phyloP scores from a whole-genome alignment of 2,888 invertebrate species.

The Meiosimyza decipiens region DNA sequence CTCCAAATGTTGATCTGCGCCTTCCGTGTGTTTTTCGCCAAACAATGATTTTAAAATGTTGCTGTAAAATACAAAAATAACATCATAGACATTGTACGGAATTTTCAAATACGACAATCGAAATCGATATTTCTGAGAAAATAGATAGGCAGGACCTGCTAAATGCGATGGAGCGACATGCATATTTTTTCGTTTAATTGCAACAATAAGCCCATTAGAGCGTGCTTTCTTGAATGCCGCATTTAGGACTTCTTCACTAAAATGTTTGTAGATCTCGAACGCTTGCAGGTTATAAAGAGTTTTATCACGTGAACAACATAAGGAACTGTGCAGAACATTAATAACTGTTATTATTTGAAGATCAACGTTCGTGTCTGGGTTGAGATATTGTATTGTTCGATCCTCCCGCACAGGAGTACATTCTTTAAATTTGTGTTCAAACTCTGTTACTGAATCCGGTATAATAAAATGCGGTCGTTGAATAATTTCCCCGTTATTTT shows the following conservation, averaged over 20 bases:
- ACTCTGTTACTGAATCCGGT: constrained; percentile 62
- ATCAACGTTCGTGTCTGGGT: constrained; percentile 55
- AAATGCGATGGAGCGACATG: constrained; percentile 51
- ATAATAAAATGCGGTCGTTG: constrained; percentile 50
- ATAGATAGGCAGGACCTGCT: constrained; percentile 62
- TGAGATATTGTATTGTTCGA: constrained; percentile 49
- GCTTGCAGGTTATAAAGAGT: constrained; percentile 75
- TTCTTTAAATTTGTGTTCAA: constrained; percentile 52
- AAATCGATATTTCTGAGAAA: constrained; percentile 66
- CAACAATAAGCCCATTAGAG: constrained; percentile 71
- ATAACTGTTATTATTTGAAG: constrained; percentile 54
- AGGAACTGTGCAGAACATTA: constrained; percentile 73
- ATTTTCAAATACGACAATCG: constrained; percentile 58
- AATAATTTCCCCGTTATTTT: constrained; percentile 46
- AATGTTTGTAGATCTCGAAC: constrained; percentile 78
- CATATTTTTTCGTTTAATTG: constrained; percentile 64
- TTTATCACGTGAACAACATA: constrained; percentile 73
- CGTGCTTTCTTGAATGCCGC: constrained; percentile 72
- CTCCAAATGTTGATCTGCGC: constrained; percentile 50
- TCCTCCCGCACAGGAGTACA: constrained; percentile 47
- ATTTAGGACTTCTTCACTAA: constrained; percentile 74
- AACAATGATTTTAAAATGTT: constrained; percentile 45
- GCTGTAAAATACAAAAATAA: constrained; percentile 51
- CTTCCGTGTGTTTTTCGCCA: constrained; percentile 27
- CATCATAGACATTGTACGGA: constrained; percentile 55